phyloP scores from a whole-genome alignment of 2,113 vertebrate genomes.

The Bos javanicus region DNA sequence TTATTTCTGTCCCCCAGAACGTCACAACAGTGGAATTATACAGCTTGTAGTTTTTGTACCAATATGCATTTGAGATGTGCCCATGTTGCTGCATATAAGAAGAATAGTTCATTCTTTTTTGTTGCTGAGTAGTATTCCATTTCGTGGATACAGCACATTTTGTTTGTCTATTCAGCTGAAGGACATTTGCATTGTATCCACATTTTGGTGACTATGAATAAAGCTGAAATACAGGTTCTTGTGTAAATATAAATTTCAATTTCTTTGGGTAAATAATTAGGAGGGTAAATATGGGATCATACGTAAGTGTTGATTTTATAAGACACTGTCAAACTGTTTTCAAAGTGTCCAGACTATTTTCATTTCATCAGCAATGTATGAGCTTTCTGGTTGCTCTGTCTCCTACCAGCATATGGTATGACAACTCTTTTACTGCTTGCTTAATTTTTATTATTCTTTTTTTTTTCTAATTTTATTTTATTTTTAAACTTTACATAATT shows the following conservation, averaged over 20 bases:
- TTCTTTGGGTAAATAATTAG: not conserved
- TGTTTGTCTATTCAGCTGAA: not conserved
- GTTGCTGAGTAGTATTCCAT: not conserved
- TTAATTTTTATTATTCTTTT: not conserved
- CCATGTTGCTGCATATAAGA: not conserved
- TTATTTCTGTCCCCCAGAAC: not conserved
- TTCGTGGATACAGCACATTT: not conserved
- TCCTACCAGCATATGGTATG: not conserved
- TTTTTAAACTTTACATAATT: too few relatives aligned
- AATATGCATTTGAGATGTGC: not conserved
- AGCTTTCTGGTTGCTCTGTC: not conserved
- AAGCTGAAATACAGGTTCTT: not conserved
- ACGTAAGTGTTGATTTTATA: not conserved
- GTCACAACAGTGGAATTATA: not conserved
- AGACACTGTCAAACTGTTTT: not conserved
- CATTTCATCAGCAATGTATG: not conserved
- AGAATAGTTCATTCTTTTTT: not conserved
- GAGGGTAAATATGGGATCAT: not conserved
- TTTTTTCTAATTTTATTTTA: too few relatives aligned
- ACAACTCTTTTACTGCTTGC: not conserved
- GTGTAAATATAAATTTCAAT: not conserved
- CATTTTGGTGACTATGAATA: not conserved
- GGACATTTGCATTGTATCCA: not conserved
- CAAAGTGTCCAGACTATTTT: not conserved
- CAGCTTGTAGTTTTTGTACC: not conserved